Conservation (phyloP, 2,113 vertebrate genomes). For the Leucoraja erinaceus region DNA sequence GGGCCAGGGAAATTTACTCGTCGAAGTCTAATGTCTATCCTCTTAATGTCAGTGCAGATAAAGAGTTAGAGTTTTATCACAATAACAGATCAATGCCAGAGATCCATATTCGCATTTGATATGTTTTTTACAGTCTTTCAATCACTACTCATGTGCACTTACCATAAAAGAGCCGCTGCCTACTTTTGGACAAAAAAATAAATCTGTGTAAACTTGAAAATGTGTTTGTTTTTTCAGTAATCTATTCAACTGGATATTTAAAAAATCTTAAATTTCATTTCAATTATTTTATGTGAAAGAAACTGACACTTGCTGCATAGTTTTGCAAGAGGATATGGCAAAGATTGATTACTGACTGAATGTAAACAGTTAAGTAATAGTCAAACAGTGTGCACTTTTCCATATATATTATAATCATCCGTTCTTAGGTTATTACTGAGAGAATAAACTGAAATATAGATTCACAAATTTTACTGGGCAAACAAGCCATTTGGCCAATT, state of each 20-base stretch:
- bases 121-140: not conserved
- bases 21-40: not conserved
- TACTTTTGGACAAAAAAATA: not conserved
- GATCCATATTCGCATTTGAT: not conserved
- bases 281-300: not conserved
- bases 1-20: not conserved
- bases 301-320: not conserved
- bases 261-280: constrained; percentile 31
- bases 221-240: constrained; percentile 29
- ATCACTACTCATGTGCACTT: not conserved
- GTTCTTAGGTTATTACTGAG: not conserved
- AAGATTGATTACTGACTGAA: constrained; percentile 19
- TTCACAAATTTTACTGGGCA: not conserved
- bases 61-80: not conserved
- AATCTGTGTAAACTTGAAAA: constrained; percentile 27
- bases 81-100: not conserved
- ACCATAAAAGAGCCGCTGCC: not conserved
- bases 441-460: not conserved
- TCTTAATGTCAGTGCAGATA: not conserved
- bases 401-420: not conserved
- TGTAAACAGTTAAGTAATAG: constrained; percentile 20
- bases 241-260: constrained; percentile 17
- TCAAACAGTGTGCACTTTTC: constrained; percentile 12
- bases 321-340: constrained; percentile 9
- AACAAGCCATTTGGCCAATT: not conserved